These are phyloP conservation scores for Bovichtus diacanthus DNA, from an alignment of 2,797 vertebrate species.

Conservation along the genomic window DNA sequence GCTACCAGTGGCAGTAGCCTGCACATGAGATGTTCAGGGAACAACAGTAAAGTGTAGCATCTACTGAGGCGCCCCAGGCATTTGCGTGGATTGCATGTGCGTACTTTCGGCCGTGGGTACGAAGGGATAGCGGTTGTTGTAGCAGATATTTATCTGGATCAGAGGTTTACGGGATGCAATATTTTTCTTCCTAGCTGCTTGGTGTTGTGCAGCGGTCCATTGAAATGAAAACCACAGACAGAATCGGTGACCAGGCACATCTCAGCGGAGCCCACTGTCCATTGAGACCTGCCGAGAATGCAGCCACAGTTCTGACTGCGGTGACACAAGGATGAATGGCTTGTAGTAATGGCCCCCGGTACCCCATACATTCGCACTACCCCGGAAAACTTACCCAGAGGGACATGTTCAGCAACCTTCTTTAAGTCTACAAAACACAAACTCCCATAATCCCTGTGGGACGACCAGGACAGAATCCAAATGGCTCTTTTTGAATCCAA, in stretches of 20 bases:
- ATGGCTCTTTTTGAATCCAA: not conserved
- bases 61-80: too few relatives aligned
- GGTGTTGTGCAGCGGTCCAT: not conserved
- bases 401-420: not conserved
- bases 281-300: not conserved
- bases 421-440: not conserved
- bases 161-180: not conserved
- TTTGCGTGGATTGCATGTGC: too few relatives aligned
- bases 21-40: too few relatives aligned
- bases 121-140: slow-evolving; percentile 1
- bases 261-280: not conserved
- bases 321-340: not conserved
- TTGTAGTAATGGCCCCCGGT: too few relatives aligned
- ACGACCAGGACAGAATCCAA: not conserved
- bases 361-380: not conserved
- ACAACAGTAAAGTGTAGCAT: too few relatives aligned
- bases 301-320: not conserved
- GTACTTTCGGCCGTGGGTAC: too few relatives aligned
- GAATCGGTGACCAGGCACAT: not conserved
- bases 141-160: slow-evolving; percentile 9
- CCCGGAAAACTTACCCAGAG: not conserved
- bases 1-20: too few relatives aligned
- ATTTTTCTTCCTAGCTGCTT: not conserved
- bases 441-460: slow-evolving; percentile 1
- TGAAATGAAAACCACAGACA: not conserved